Percentiles rank a stretch among this genome's conserved stretches.
These are phyloP conservation scores for Sclerodermus sp. DNA, from an alignment of 2,888 invertebrate genomes.

Conservation along the genomic window DNA sequence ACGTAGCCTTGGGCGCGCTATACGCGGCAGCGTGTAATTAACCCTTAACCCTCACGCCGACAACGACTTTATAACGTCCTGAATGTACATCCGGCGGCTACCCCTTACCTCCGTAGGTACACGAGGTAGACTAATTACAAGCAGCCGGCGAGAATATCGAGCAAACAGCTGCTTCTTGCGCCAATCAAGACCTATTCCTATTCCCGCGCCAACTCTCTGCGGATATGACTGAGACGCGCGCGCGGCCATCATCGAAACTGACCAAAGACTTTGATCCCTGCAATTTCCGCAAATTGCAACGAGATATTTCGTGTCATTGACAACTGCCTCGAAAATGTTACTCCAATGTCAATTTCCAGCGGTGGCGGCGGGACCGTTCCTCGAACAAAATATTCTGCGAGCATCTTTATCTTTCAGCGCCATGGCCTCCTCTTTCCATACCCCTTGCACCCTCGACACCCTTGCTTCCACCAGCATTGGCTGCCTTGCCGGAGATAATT, in stretches of 20 bases:
- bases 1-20: conserved; percentile 37
- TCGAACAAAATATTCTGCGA: conserved; percentile 15
- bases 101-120: conserved; percentile 6
- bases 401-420: too few species aligned
- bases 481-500: too few species aligned
- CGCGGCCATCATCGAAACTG: not conserved
- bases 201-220: too few species aligned
- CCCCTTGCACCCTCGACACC: too few species aligned
- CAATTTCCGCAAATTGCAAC: conserved; percentile 18
- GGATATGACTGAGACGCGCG: too few species aligned
- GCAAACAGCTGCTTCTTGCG: conserved; percentile 19
- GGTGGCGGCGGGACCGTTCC: conserved; percentile 15
- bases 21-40: conserved; percentile 45
- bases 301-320: conserved; percentile 8
- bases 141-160: conserved; percentile 10
- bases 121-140: conserved; percentile 26
- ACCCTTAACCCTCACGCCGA: conserved; percentile 37
- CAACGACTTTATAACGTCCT: conserved; percentile 41
- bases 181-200: conserved; percentile 16
- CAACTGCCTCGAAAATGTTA: conserved; percentile 13
- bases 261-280: conserved; percentile 2
- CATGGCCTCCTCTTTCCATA: too few species aligned
- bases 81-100: conserved; percentile 30
- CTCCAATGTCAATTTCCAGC: conserved; percentile 23
- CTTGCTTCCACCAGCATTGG: too few species aligned